Base-by-base conservation (phyloP, 2,888 invertebrate genomes). In the Drosophila leonis region DNA sequence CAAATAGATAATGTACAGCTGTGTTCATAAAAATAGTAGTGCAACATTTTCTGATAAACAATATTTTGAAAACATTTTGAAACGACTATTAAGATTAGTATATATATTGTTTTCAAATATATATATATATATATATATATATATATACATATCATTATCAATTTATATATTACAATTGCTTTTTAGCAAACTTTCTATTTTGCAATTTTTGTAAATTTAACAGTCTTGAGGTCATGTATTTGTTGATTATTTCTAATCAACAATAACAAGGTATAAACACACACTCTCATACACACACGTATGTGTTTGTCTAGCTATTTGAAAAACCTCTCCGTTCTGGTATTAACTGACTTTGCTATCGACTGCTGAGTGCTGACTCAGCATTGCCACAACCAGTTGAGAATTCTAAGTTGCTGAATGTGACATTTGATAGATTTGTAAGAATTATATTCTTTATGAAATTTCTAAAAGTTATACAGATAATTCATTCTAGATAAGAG, bases 201-300 rank as follows among this genome's bases (percentile, higher is more conserved):
- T 29, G 29, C 1, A 2, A 48, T 6, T 48, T 31, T n/a, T 12
- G 29, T 48, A 48, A 48, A 48, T 18, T 31, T 2, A 31, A 18
- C 12, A 12, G 29, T 5, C n/a, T 29, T 31, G 48, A 31, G 48
- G 29, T 48, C 48, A 31, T 18, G 29, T 18, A 18, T 18, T 31
- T 31, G 29, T 31, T 31, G 48, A 48, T 48, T 48, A 48, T 48
- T 48, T 48, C 48, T 48, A 48, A 48, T 48, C 48, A 18, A 18
- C 48, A 48, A 18, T 48, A 48, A 48, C 48, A 12, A 29, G 48
- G 29, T 10, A 31, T 12, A 48, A 31, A 4, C n/a, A 48, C 2
- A n/a, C 46, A 24, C 15, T 1, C 15, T 15, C 44, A 44, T 15
- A 27, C 46, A 27, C 15, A 15, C 0, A 4, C 9, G 20, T 12